These are phyloP conservation scores for Xylophagus ater DNA, from an alignment of 2,888 invertebrate genomes.

Conservation along the genomic window DNA sequence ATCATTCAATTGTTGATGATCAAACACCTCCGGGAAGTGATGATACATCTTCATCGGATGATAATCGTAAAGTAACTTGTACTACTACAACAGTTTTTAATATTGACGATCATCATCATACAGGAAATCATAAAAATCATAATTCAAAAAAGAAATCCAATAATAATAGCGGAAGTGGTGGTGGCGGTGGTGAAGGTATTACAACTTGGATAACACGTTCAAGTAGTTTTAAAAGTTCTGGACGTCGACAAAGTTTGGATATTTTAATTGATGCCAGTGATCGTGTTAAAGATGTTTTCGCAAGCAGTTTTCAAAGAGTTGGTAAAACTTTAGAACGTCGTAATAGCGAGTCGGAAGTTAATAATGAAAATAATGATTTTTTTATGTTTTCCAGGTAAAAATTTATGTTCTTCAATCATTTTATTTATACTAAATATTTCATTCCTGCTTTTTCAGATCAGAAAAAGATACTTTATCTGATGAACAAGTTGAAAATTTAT, in stretches of 20 bases:
- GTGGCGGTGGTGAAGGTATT: slow-evolving; percentile 17
- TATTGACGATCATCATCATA: slow-evolving; percentile 16
- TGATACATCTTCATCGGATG: slow-evolving; percentile 33
- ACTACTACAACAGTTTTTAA: slow-evolving; percentile 33
- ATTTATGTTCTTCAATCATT: slow-evolving; percentile 9
- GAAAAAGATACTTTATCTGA: slow-evolving; percentile 38
- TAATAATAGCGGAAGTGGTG: slow-evolving; percentile 38
- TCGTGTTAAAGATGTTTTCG: slow-evolving; percentile 69
- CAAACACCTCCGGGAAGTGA: slow-evolving; percentile 31
- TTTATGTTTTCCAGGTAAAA: slow-evolving; percentile 37
- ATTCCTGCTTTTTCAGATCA: slow-evolving; percentile 27
- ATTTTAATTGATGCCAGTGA: slow-evolving; percentile 67
- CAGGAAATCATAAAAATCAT: neutral
- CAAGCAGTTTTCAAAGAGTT: slow-evolving; percentile 61
- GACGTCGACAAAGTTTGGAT: slow-evolving; percentile 62
- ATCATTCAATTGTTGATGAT: slow-evolving; percentile 30
- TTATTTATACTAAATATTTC: slow-evolving; percentile 20
- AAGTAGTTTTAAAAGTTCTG: slow-evolving; percentile 32
- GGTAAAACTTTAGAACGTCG: slow-evolving; percentile 59
- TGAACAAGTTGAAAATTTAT: slow-evolving; percentile 38
- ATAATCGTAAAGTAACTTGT: slow-evolving; percentile 36
- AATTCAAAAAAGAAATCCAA: slow-evolving; percentile 39
- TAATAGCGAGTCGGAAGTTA: slow-evolving; percentile 55
- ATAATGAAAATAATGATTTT: slow-evolving; percentile 37
- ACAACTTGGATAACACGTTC: slow-evolving; percentile 34